These are phyloP conservation scores for Campylomormyrus numenius DNA, from an alignment of 2,113 vertebrate species.

Conservation along the genomic window DNA sequence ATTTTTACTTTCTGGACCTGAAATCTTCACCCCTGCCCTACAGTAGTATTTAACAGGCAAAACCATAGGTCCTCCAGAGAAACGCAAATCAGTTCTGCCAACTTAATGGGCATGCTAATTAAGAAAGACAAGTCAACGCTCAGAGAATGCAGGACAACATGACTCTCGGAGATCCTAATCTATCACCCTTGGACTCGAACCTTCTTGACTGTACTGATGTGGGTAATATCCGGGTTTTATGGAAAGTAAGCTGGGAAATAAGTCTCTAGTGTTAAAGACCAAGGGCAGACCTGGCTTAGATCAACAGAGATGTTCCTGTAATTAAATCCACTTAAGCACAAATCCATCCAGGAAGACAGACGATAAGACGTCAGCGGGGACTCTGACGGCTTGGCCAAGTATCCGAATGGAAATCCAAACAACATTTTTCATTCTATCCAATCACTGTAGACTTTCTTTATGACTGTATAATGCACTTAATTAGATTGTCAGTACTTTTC, in stretches of 20 bases:
- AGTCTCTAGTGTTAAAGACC: slow-evolving; percentile 8
- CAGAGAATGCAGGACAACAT: neutral
- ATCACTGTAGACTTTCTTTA: slow-evolving; percentile 4
- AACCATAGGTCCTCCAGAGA: neutral
- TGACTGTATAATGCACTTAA: neutral
- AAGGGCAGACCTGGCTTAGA: slow-evolving; percentile 31
- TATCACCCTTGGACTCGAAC: too few species aligned
- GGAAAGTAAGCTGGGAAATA: neutral
- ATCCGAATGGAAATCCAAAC: slow-evolving; percentile 30
- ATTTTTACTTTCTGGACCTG: too few species aligned
- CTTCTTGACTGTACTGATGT: neutral
- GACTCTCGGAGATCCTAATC: neutral
- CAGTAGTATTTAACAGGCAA: neutral
- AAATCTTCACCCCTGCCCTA: too few species aligned
- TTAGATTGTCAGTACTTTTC: slow-evolving; percentile 17
- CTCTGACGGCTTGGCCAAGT: slow-evolving; percentile 19
- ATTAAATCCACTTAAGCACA: slow-evolving; percentile 9
- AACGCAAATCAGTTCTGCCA: neutral
- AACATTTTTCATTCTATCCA: slow-evolving; percentile 8
- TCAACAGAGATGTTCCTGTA: slow-evolving; percentile 15
- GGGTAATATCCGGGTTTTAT: neutral
- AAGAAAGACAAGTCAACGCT: neutral
- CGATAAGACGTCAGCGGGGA: slow-evolving; percentile 28
- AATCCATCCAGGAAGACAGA: slow-evolving; percentile 14
- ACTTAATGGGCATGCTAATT: neutral